phyloP scores from a whole-genome alignment of 2,797 vertebrate species.

The Pseudopleuronectes americanus region DNA sequence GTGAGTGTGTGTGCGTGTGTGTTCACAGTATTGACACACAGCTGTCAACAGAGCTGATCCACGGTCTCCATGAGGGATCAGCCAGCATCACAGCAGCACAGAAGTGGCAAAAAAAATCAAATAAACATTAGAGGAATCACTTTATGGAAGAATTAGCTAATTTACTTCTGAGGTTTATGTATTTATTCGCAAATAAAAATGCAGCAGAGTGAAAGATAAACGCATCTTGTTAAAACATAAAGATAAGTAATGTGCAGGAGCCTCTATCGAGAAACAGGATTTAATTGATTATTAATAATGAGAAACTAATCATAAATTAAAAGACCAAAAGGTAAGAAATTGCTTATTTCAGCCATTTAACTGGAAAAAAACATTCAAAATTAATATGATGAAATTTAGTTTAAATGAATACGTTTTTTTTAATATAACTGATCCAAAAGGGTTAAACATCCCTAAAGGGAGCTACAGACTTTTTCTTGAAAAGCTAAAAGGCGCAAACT shows the following conservation, averaged over 20 bases:
- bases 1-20: constrained; percentile 24
- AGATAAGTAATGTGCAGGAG: no score
- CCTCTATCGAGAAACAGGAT: no score
- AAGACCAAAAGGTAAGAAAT: no score
- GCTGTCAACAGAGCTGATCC: constrained; percentile 60
- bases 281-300: no score
- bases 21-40: constrained; percentile 60
- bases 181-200: not conserved
- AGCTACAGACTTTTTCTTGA: constrained; percentile 15
- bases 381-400: not conserved
- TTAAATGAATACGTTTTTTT: not conserved
- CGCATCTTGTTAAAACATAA: not conserved
- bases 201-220: no score
- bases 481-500: constrained; percentile 53
- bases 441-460: not conserved
- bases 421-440: not conserved
- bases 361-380: not conserved
- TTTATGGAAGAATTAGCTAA: constrained; percentile 12
- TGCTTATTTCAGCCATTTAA: not conserved
- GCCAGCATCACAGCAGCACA: constrained; percentile 29
- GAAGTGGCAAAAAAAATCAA: constrained; percentile 10
- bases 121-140: constrained; percentile 21
- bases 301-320: not conserved
- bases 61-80: constrained; percentile 31
- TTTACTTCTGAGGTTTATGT: not conserved